phyloP scores from a whole-genome alignment of 2,113 vertebrate species.

The Seriola aureovittata region DNA sequence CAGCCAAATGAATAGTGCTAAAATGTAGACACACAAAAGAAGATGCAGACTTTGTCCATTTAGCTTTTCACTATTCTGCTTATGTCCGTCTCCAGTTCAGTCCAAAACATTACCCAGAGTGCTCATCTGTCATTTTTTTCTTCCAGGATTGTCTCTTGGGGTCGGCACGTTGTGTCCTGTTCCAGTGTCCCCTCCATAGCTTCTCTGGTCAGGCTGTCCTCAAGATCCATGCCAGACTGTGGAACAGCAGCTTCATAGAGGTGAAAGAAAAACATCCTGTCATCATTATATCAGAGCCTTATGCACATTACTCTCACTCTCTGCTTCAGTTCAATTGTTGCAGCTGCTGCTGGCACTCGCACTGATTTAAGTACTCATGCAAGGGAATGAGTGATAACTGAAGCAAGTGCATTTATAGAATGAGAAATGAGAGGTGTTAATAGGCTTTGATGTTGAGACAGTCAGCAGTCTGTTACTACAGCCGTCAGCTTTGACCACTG shows the following conservation, averaged over 20 bases:
- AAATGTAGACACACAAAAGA: too few species aligned
- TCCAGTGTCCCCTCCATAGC: conserved; percentile 91
- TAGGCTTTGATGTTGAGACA: conserved; percentile 5
- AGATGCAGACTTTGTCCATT: background rate
- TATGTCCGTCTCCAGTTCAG: background rate
- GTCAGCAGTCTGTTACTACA: conserved; percentile 16
- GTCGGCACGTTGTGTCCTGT: conserved; percentile 87
- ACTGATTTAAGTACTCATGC: background rate
- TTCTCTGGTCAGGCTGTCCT: conserved; percentile 88
- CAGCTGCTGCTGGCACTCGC: background rate
- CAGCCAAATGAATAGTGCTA: rapidly evolving
- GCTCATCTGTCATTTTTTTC: background rate
- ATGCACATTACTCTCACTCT: background rate
- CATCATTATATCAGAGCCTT: background rate
- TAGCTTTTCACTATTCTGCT: background rate
- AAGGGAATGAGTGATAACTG: conserved; percentile 3
- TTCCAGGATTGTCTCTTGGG: conserved; percentile 90
- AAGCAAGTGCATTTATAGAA: background rate
- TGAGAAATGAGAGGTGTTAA: background rate
- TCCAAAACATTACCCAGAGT: background rate
- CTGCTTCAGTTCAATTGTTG: conserved; percentile 7
- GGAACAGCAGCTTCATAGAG: conserved; percentile 97
- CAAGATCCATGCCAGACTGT: conserved; percentile 89
- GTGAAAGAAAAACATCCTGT: conserved; percentile 68
- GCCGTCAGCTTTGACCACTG: conserved; percentile 2